Conservation (phyloP, 2,797 vertebrate genomes). For the Hydrolagus colliei region DNA sequence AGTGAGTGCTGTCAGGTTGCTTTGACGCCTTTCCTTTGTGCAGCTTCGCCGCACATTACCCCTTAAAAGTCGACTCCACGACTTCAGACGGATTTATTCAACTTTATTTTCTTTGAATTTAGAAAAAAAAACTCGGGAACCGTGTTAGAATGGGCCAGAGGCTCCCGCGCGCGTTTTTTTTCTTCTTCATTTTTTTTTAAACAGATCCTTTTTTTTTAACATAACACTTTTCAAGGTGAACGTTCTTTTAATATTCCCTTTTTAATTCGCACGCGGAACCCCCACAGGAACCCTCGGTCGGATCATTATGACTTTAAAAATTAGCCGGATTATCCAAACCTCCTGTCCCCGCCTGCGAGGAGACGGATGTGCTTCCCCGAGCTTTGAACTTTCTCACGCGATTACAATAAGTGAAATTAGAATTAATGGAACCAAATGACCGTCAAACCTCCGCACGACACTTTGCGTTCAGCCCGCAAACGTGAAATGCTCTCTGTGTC, state of each 20-base stretch:
- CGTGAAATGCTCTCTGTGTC: no score
- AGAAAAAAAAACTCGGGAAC: not conserved
- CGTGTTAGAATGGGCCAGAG: slow-evolving; percentile 10
- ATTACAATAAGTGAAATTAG: slow-evolving; percentile 29
- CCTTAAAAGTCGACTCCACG: not conserved
- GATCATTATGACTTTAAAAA: slow-evolving; percentile 31
- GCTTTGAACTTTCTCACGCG: slow-evolving; percentile 23
- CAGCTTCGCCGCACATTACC: not conserved
- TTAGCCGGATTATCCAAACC: slow-evolving; percentile 29
- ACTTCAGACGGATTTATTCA: slow-evolving; percentile 27
- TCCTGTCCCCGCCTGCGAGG: slow-evolving; percentile 12
- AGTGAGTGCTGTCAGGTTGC: not conserved
- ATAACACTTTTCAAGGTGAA: slow-evolving; percentile 26
- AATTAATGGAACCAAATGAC: slow-evolving; percentile 30
- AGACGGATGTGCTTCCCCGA: not conserved
- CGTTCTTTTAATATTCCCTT: slow-evolving; percentile 28
- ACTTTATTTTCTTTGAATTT: slow-evolving; percentile 32
- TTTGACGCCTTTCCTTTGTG: not conserved
- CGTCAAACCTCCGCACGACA: slow-evolving; percentile 25
- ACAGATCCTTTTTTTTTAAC: not conserved
- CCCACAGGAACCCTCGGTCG: not conserved
- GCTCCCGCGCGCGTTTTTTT: not conserved
- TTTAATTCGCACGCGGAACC: slow-evolving; percentile 24
- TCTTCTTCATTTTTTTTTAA: no score
- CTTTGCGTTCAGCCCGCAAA: not conserved